Conservation (phyloP, 2,888 invertebrate species). For the Chloroclystis v-ata region DNA sequence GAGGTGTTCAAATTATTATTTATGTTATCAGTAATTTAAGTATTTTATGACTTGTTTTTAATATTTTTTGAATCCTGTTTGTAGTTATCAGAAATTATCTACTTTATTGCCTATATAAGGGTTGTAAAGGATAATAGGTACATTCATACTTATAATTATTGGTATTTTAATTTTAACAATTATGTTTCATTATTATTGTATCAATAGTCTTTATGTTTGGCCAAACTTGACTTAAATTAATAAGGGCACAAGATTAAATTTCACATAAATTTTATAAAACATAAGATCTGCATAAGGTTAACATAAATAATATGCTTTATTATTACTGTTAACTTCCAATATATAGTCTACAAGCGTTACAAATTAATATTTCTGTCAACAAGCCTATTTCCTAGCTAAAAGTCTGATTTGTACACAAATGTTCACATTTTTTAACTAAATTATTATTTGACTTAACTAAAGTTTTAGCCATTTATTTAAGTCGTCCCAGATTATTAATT, state of each 20-base stretch:
- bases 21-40: not conserved
- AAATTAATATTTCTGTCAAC: too few species aligned
- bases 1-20: constrained; percentile 6
- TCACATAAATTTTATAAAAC: not conserved
- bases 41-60: constrained; percentile 1
- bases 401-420: too few species aligned
- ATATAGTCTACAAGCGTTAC: too few species aligned
- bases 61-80: too few species aligned
- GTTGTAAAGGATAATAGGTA: not conserved
- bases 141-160: constrained; percentile 4
- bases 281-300: not conserved
- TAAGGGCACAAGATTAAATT: constrained; percentile 24
- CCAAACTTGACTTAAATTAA: constrained; percentile 28
- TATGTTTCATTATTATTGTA: constrained; percentile 22
- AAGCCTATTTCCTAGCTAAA: too few species aligned
- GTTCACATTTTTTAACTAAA: too few species aligned
- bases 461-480: too few species aligned
- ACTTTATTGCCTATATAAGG: not conserved
- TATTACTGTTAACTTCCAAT: too few species aligned
- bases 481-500: not conserved
- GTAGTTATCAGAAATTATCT: not conserved
- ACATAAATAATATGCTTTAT: not conserved
- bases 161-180: constrained; percentile 1
- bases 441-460: too few species aligned
- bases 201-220: constrained; percentile 31